Base-by-base conservation (phyloP, 2,888 invertebrate species). In the Apamea monoglypha region DNA sequence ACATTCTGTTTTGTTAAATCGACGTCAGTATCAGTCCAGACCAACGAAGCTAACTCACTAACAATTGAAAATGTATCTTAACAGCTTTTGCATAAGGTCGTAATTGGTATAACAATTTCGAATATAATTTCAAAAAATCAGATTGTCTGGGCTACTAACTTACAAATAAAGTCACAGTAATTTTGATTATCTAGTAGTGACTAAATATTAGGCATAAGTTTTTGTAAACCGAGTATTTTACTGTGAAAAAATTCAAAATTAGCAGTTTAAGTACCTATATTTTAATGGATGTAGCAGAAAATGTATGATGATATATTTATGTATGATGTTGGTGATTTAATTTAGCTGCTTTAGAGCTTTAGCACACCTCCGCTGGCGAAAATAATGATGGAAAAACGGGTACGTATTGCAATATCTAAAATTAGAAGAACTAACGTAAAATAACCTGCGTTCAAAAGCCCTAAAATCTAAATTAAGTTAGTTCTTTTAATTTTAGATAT, bases 251-350 rank as follows among this genome's bases (percentile, higher is more conserved):
- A 59, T 36, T 44, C 10, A 67, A 44, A 78, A 68, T 56, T 71
- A 18, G 6, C 16, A 63, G 8, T 50, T 18, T 25, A 32, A 16
- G 4, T 40, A n/a, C n/a, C n/a, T n/a, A 56, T 50, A 70, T 61
- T 56, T 68, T 63, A 56, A 56, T n/a, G 44, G 67, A 67, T 83
- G 67, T 66, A 72, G 67, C 64, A 76, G 53, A 40, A 68, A 75
- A 78, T 40, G 40, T 40, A 40, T 40, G 40, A 40, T 40, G 40
- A 6, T 40, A 40, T 47, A 71, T 71, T 80, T 68, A 74, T 81
- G 78, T 67, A 69, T 72, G 76, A 70, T 56, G 40, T 76, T 80
- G 29, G 47, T 68, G 16, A 74, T 83, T 71, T 80, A 69, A 47
- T 56, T 66, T 53, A 50, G 61, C 66, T 85, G 74, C n/a, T n/a